These are phyloP conservation scores for Sarcophaga carnaria DNA, from an alignment of 2,888 invertebrate genomes.

Conservation along the genomic window DNA sequence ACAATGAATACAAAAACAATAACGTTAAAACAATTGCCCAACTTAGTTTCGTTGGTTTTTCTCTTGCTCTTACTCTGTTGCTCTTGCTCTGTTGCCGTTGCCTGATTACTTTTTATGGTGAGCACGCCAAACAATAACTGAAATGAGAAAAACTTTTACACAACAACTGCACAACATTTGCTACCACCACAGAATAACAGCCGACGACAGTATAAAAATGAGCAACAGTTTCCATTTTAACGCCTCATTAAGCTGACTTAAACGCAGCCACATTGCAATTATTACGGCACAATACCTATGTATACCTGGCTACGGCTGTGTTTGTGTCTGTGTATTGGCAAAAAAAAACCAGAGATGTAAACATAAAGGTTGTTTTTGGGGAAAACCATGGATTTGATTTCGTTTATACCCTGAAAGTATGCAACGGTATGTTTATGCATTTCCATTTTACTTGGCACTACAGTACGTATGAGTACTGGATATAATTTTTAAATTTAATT, in stretches of 20 bases:
- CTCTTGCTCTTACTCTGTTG: neutral
- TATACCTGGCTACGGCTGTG: neutral
- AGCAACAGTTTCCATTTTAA: slow-evolving; percentile 77
- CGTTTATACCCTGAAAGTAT: too few species aligned
- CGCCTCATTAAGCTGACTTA: slow-evolving; percentile 79
- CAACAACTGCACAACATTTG: slow-evolving; percentile 39
- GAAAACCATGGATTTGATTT: too few species aligned
- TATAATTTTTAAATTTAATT: too few species aligned
- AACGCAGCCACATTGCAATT: slow-evolving; percentile 64
- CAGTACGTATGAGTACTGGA: too few species aligned
- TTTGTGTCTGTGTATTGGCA: too few species aligned
- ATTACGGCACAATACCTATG: slow-evolving; percentile 19
- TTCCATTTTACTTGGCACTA: too few species aligned
- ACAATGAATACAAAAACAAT: slow-evolving; percentile 10
- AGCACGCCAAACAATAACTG: slow-evolving; percentile 11
- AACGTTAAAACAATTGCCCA: slow-evolving; percentile 63
- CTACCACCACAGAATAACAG: neutral
- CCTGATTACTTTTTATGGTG: slow-evolving; percentile 65
- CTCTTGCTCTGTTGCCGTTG: neutral
- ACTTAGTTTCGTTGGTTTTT: slow-evolving; percentile 44
- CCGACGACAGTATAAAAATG: slow-evolving; percentile 27
- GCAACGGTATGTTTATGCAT: too few species aligned
- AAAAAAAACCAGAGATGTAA: too few species aligned
- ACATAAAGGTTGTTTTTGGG: too few species aligned
- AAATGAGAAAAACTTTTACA: slow-evolving; percentile 30